These are phyloP conservation scores for Naja naja DNA, from an alignment of 2,113 vertebrate genomes.

Conservation along the genomic window DNA sequence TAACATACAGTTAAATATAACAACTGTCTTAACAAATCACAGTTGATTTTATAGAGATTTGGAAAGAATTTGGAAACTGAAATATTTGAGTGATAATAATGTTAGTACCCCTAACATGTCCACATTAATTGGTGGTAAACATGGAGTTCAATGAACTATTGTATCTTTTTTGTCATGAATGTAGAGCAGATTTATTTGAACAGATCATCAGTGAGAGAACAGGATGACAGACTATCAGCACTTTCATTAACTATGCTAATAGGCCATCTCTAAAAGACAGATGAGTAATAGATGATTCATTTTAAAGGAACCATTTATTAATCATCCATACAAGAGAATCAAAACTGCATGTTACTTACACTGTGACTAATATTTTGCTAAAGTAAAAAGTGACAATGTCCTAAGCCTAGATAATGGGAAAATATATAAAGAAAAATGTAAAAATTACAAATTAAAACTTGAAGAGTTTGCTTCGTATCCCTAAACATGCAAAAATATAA, in stretches of 20 bases:
- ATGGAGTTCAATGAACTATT: neutral
- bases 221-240: slow-evolving; percentile 41
- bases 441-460: slow-evolving; percentile 22
- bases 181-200: slow-evolving; percentile 4
- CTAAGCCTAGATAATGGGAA: neutral
- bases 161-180: slow-evolving; percentile 7
- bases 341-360: slow-evolving; percentile 35
- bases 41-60: slow-evolving; percentile 1
- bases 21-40: neutral
- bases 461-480: neutral
- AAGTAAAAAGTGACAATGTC: neutral
- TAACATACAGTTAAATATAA: slow-evolving; percentile 10
- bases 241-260: slow-evolving; percentile 30
- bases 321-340: slow-evolving; percentile 20
- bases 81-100: slow-evolving; percentile 14
- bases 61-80: slow-evolving; percentile 15
- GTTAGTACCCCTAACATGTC: neutral
- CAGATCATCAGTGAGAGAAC: slow-evolving; percentile 27
- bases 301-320: slow-evolving; percentile 32
- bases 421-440: neutral
- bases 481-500: neutral
- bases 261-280: slow-evolving; percentile 13
- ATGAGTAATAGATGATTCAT: slow-evolving; percentile 19
- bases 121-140: slow-evolving; percentile 13
- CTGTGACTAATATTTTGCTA: neutral